Evolutionary conservation across 2,888 invertebrate species (phyloP), one percentile per base, ranked within the genome.

Genomic region (Lepidocyrtinus sp.): DNA sequence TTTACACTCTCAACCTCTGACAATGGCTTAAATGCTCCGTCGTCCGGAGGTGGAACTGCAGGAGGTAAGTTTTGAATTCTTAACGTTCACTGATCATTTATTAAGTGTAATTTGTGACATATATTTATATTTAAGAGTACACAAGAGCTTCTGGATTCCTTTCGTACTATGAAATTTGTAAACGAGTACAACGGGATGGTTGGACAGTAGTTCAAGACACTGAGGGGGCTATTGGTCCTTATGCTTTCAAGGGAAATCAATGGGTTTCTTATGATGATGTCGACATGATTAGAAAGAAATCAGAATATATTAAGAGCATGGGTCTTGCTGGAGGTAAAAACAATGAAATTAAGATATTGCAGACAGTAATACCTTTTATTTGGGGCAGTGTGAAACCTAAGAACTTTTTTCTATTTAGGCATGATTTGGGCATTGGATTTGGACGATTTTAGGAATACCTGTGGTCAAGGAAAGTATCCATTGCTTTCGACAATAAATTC

Each of bases 251-350:
- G 87, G 95, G 93, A 63, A 93, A 93, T 87, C 96, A 97, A 88
- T 97, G 97, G 97, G 96, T 96, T 21, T 94, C 95, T 1, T 97
- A 92, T 87, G 97, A 97, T 88, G 96, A 97, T 87, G 90, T 91
- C 7, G 93, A 93, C 36, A 96, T 94, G 89, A 93, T 97, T 61
- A 91, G 70, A 85, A 94, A 92, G 90, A 96, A 84, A 96, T 98
- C 63, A 98, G 98, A 86, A 72, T 73, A 89, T 98, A 98, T 90
- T 98, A 98, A 90, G 98, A 98, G 67, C 98, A 98, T 90, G 99
- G 98, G 98, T 96, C 91, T 97, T 19, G 96, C 93, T 15, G 96
- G 96, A 77, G 96, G 95, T 19, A 36, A 36, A 36, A 36, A 5
- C 12, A 36, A 7, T 7, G 5, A 73, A 7, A 36, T 36, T 7